Percentiles rank a stretch among this genome's conserved stretches.
Conservation (phyloP, 2,888 invertebrate species). For the Oxyscelio sp. region DNA sequence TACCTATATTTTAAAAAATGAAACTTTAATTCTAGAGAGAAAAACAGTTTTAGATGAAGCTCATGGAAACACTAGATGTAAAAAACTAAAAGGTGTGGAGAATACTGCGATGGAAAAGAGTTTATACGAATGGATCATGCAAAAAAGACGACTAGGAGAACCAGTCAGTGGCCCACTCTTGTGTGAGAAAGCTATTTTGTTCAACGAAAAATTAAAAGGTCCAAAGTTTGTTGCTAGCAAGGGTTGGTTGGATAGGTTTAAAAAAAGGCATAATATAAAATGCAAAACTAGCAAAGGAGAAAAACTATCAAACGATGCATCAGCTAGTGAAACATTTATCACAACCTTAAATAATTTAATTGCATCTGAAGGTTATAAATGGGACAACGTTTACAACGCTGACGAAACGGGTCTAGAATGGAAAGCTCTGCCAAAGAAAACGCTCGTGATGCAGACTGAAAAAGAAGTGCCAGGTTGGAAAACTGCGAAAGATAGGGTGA, state of each 20-base stretch:
- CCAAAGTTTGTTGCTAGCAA: slow-evolving; percentile 46
- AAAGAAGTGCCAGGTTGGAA: slow-evolving; percentile 76
- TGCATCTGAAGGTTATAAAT: slow-evolving; percentile 16
- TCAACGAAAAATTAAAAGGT: slow-evolving; percentile 50
- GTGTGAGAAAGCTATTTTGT: slow-evolving; percentile 25
- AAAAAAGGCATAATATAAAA: slow-evolving; percentile 46
- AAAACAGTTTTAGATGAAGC: slow-evolving; percentile 8
- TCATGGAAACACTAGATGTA: slow-evolving; percentile 5
- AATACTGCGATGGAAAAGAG: slow-evolving; percentile 30
- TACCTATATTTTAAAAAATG: slow-evolving; percentile 16
- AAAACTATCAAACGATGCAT: slow-evolving; percentile 54
- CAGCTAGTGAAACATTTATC: slow-evolving; percentile 45
- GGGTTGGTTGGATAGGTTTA: slow-evolving; percentile 64
- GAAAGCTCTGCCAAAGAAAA: slow-evolving; percentile 74
- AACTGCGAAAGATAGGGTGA: slow-evolving; percentile 78
- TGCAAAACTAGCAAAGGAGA: slow-evolving; percentile 1
- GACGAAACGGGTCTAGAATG: slow-evolving; percentile 78
- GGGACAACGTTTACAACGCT: slow-evolving; percentile 77
- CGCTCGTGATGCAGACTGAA: slow-evolving; percentile 71
- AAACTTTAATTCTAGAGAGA: slow-evolving; percentile 14
- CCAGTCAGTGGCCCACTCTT: slow-evolving; percentile 38
- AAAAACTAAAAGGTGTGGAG: slow-evolving; percentile 20
- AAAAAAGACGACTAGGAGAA: slow-evolving; percentile 22
- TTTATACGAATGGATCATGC: slow-evolving; percentile 31
- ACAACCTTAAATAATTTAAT: slow-evolving; percentile 45